Percentiles rank a stretch among this genome's conserved stretches.
phyloP scores from a whole-genome alignment of 2,797 vertebrate species.

The Lacerta viridis region DNA sequence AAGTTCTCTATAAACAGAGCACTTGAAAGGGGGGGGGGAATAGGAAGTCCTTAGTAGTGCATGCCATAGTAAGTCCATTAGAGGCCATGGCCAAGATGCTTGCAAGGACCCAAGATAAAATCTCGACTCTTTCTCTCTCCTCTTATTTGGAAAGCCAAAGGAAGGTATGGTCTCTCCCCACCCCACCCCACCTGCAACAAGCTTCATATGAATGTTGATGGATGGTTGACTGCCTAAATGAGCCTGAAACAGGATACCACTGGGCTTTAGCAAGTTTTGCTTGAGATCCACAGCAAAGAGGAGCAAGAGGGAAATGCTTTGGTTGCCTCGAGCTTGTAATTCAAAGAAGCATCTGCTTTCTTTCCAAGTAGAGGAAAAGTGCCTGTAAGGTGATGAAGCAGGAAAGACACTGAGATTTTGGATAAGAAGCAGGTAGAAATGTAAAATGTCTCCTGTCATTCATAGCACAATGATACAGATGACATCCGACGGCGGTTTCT shows the following conservation, averaged over 20 bases:
- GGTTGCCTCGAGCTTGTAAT: constrained; percentile 61
- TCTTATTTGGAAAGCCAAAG: constrained; percentile 53
- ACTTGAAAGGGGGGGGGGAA: constrained; percentile 60
- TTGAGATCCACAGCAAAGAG: constrained; percentile 43
- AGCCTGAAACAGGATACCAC: constrained; percentile 47
- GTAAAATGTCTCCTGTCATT: constrained; percentile 63
- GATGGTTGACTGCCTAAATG: constrained; percentile 57
- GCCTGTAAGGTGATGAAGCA: constrained; percentile 66
- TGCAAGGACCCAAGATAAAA: constrained; percentile 58
- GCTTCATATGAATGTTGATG: constrained; percentile 44
- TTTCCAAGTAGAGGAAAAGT: constrained; percentile 68
- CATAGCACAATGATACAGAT: constrained; percentile 58
- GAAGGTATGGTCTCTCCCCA: constrained; percentile 40
- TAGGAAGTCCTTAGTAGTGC: constrained; percentile 62
- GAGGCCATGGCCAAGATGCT: constrained; percentile 58
- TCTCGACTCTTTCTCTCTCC: constrained; percentile 36
- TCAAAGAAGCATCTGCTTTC: constrained; percentile 61
- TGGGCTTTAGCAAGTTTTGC: constrained; percentile 51
- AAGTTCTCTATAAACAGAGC: constrained; percentile 58
- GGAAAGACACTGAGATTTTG: constrained; percentile 65
- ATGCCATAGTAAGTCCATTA: constrained; percentile 55
- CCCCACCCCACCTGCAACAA: no score
- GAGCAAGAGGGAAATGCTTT: constrained; percentile 61
- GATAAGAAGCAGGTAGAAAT: constrained; percentile 62
- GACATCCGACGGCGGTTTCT: constrained; percentile 34